These are phyloP conservation scores for Cranoglanis bouderius DNA, from an alignment of 2,113 vertebrate genomes.

Conservation along the genomic window DNA sequence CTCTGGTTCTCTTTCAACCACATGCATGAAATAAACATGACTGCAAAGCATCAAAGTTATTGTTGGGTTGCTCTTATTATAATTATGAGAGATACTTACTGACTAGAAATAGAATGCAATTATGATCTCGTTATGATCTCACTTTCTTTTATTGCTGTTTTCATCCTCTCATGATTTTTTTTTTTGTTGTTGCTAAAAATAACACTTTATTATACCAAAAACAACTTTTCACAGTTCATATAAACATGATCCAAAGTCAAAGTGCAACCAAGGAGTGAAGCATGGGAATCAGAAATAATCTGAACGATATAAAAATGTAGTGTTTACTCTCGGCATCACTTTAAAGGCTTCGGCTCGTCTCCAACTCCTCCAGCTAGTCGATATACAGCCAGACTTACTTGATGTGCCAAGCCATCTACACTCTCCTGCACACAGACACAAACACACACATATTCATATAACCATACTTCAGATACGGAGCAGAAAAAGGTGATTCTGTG, in stretches of 20 bases:
- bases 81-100: neutral
- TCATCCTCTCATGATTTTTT: neutral
- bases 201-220: neutral
- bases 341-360: constrained; percentile 76
- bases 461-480: neutral
- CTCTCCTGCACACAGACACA: constrained; percentile 75
- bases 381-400: constrained; percentile 88
- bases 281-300: neutral
- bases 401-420: constrained; percentile 83
- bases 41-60: constrained; percentile 42
- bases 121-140: no score
- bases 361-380: constrained; percentile 85
- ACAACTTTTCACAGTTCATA: neutral
- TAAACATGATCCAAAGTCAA: neutral
- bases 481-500: neutral
- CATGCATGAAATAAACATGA: constrained; percentile 38
- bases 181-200: neutral
- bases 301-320: neutral
- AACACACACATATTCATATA: neutral
- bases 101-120: neutral
- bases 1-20: constrained; percentile 11
- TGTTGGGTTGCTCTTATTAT: neutral
- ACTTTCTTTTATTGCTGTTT: neutral
- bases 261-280: neutral
- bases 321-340: constrained; percentile 45